A percentile compares a stretch with the other conserved stretches of the same genome.
Evolutionary conservation across 2,113 vertebrate genomes (phyloP).

Genomic region (Laticauda colubrina): DNA sequence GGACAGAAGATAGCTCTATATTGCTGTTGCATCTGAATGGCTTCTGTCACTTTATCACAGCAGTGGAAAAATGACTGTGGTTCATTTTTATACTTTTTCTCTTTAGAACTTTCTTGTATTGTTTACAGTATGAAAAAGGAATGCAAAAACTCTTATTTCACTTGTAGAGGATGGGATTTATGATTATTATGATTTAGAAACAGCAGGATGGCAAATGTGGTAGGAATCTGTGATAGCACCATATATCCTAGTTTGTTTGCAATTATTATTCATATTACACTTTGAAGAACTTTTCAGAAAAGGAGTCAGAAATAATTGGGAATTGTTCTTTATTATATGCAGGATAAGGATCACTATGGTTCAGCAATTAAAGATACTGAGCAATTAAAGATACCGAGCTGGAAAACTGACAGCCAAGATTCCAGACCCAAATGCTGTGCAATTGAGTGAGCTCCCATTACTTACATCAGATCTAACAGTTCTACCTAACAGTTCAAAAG

Average conservation of each 20-base stretch:
- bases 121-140: not conserved
- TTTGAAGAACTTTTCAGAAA: not conserved
- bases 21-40: not conserved
- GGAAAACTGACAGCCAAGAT: too few species aligned
- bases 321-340: not conserved
- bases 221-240: not conserved
- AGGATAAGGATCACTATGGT: too few species aligned
- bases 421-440: too few species aligned
- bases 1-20: not conserved
- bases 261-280: not conserved
- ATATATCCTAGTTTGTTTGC: not conserved
- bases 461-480: too few species aligned
- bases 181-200: not conserved
- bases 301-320: not conserved
- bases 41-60: not conserved
- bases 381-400: too few species aligned
- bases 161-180: not conserved
- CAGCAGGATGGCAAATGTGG: not conserved
- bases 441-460: too few species aligned
- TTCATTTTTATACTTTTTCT: not conserved
- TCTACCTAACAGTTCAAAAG: too few species aligned
- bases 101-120: not conserved
- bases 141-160: not conserved
- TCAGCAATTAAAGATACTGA: too few species aligned
- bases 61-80: not conserved